Conservation (phyloP, 2,797 vertebrate species). For the Furcifer pardalis region DNA sequence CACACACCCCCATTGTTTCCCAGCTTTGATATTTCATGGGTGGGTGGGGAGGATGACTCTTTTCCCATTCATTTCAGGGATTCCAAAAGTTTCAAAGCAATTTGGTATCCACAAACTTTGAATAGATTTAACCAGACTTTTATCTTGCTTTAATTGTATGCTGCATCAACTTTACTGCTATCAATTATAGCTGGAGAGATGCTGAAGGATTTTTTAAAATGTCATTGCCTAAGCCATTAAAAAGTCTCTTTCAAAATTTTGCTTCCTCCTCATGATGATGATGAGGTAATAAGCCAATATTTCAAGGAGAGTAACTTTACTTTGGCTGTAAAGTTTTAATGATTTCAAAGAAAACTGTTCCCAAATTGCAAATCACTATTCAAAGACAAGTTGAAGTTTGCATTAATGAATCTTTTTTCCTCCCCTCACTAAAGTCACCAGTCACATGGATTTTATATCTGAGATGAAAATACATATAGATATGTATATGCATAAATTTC, state of each 20-base stretch:
- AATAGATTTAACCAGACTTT: slow-evolving; percentile 13
- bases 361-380: slow-evolving; percentile 67
- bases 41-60: neutral
- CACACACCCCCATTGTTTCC: too few species aligned
- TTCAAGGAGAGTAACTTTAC: slow-evolving; percentile 63
- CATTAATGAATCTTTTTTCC: slow-evolving; percentile 73
- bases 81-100: slow-evolving; percentile 30
- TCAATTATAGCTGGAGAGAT: slow-evolving; percentile 21
- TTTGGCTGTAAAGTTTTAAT: slow-evolving; percentile 68
- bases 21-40: neutral
- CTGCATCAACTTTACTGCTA: slow-evolving; percentile 31
- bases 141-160: slow-evolving; percentile 6
- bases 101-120: neutral
- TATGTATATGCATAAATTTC: slow-evolving; percentile 36
- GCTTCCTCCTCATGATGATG: slow-evolving; percentile 50
- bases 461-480: slow-evolving; percentile 61
- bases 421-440: slow-evolving; percentile 69
- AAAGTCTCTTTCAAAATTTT: slow-evolving; percentile 53
- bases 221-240: slow-evolving; percentile 55
- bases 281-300: slow-evolving; percentile 60
- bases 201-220: slow-evolving; percentile 34
- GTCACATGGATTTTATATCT: slow-evolving; percentile 67
- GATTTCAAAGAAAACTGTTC: slow-evolving; percentile 68
- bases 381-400: slow-evolving; percentile 63
- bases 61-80: neutral